These are phyloP conservation scores for Toxotes chatareus DNA, from an alignment of 2,113 vertebrate species.

Conservation along the genomic window DNA sequence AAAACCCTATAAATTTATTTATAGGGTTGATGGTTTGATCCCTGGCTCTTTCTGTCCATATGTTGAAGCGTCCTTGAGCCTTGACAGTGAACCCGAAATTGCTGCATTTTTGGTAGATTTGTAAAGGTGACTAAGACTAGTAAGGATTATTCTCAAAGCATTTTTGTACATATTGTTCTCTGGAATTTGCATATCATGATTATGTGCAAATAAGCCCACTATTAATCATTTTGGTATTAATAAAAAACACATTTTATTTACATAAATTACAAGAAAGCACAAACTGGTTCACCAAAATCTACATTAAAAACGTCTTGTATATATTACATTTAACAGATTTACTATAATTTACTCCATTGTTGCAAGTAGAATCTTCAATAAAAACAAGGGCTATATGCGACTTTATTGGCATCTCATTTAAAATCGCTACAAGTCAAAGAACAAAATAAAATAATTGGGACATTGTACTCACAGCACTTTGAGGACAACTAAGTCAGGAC, in stretches of 20 bases:
- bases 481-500: slow-evolving; percentile 84
- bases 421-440: slow-evolving; percentile 81
- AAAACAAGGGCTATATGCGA: slow-evolving; percentile 81
- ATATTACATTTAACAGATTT: slow-evolving; percentile 87
- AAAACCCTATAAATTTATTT: neutral
- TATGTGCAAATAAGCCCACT: slow-evolving; percentile 32
- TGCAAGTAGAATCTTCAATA: slow-evolving; percentile 82
- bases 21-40: neutral
- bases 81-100: neutral
- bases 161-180: neutral
- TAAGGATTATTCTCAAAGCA: slow-evolving; percentile 4
- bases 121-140: neutral
- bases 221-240: slow-evolving; percentile 71
- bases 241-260: slow-evolving; percentile 92
- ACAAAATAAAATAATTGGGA: slow-evolving; percentile 77
- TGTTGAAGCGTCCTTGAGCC: neutral
- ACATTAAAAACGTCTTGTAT: slow-evolving; percentile 86
- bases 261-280: slow-evolving; percentile 91
- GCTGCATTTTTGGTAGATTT: neutral
- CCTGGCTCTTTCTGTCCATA: neutral
- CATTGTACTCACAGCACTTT: slow-evolving; percentile 87
- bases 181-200: neutral
- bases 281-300: slow-evolving; percentile 88
- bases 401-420: slow-evolving; percentile 78
- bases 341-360: slow-evolving; percentile 84